These are phyloP conservation scores for Synanthedon andrenaeformis DNA, from an alignment of 2,888 invertebrate genomes.

Conservation along the genomic window DNA sequence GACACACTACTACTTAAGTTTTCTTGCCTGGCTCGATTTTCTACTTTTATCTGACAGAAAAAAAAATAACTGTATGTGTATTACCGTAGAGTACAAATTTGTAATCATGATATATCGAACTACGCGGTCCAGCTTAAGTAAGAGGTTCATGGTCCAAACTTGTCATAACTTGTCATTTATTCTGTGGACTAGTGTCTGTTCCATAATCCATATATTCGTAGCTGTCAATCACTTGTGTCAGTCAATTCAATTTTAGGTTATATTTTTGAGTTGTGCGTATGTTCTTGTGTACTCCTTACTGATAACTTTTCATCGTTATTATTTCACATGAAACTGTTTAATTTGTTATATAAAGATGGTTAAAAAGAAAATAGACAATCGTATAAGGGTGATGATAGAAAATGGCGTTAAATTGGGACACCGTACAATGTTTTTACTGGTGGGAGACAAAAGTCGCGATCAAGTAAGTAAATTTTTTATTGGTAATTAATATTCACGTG, in stretches of 20 bases:
- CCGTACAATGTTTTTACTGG: constrained; percentile 92
- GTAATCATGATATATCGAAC: too few species aligned
- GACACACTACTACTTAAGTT: too few species aligned
- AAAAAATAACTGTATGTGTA: too few species aligned
- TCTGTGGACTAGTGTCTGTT: too few species aligned
- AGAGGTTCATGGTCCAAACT: too few species aligned
- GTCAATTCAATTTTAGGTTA: constrained; percentile 26
- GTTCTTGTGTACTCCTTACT: background rate
- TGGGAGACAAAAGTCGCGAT: constrained; percentile 96
- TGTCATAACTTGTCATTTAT: too few species aligned
- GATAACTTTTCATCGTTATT: background rate
- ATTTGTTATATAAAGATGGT: constrained; percentile 73
- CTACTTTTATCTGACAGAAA: too few species aligned
- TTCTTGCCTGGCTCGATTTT: too few species aligned
- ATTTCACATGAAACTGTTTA: background rate
- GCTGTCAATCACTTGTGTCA: background rate
- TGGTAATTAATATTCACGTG: background rate
- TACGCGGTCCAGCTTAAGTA: too few species aligned
- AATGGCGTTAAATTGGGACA: constrained; percentile 94
- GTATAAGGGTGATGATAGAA: constrained; percentile 95
- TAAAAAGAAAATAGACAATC: constrained; percentile 95
- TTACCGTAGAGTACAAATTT: too few species aligned
- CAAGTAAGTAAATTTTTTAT: constrained; percentile 73
- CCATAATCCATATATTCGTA: too few species aligned
- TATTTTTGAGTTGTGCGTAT: background rate